phyloP scores from a whole-genome alignment of 2,888 invertebrate genomes.

The Nomada fabriciana region DNA sequence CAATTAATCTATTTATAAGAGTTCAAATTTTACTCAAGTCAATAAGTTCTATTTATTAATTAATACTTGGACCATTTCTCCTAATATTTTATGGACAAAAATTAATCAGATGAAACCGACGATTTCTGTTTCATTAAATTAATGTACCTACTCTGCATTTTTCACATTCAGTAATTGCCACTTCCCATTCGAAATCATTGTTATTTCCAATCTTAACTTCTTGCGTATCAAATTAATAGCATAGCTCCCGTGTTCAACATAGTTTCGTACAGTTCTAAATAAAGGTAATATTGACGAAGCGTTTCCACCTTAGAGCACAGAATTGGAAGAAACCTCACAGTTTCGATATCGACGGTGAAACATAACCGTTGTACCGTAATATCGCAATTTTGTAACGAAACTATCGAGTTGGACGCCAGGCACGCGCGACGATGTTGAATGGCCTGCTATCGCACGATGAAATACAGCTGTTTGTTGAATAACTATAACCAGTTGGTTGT shows the following conservation, averaged over 20 bases:
- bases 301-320: not conserved
- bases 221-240: too few species aligned
- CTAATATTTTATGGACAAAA: too few species aligned
- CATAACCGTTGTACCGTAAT: not conserved
- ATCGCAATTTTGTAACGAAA: not conserved
- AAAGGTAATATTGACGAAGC: not conserved
- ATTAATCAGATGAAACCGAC: too few species aligned
- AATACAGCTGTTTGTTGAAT: conserved; percentile 1
- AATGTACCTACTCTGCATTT: too few species aligned
- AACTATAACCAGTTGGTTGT: not conserved
- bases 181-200: too few species aligned
- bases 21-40: too few species aligned
- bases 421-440: not conserved
- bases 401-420: not conserved
- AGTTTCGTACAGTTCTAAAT: not conserved
- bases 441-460: not conserved
- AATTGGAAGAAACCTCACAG: not conserved
- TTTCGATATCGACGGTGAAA: conserved; percentile 2
- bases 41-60: too few species aligned
- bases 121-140: too few species aligned
- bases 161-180: too few species aligned
- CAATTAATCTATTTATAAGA: too few species aligned
- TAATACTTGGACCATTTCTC: too few species aligned
- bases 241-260: not conserved
- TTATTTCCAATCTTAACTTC: too few species aligned